A percentile compares a stretch with the other conserved stretches of the same genome.
phyloP scores from a whole-genome alignment of 2,797 vertebrate genomes.

The Sebastes cheni region DNA sequence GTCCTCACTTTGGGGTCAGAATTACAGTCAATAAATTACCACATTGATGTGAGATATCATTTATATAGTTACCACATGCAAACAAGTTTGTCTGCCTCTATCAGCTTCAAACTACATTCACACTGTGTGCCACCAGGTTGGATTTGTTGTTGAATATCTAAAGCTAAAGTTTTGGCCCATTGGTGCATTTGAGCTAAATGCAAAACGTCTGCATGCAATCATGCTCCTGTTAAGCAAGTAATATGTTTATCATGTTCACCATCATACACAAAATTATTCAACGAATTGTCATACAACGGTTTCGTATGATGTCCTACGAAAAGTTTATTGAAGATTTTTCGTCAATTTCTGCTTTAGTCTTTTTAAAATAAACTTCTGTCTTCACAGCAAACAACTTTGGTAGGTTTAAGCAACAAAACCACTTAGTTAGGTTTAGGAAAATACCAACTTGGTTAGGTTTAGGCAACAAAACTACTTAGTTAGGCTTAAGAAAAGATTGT shows the following conservation, averaged over 20 bases:
- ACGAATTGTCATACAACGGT: too few species aligned
- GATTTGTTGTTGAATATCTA: not conserved
- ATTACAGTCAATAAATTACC: not conserved
- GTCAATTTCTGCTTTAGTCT: too few species aligned
- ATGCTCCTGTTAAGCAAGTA: not conserved
- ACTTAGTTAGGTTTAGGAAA: too few species aligned
- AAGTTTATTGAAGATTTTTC: too few species aligned
- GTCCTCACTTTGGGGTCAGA: not conserved
- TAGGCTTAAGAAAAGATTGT: too few species aligned
- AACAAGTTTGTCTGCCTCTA: not conserved
- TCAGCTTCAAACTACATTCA: not conserved
- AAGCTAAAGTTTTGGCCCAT: not conserved
- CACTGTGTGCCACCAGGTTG: not conserved
- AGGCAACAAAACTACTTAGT: too few species aligned
- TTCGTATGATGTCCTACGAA: too few species aligned
- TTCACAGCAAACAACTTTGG: too few species aligned
- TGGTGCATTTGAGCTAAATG: not conserved
- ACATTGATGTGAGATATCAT: not conserved
- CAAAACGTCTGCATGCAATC: not conserved
- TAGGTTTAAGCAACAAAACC: too few species aligned
- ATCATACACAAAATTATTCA: not conserved
- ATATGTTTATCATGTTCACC: not conserved
- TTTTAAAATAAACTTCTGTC: too few species aligned
- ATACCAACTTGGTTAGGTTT: too few species aligned
- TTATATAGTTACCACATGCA: not conserved